Base-by-base conservation (phyloP, 37 sponge, comb jelly and placozoan species). In the Eunapius fragilis region DNA sequence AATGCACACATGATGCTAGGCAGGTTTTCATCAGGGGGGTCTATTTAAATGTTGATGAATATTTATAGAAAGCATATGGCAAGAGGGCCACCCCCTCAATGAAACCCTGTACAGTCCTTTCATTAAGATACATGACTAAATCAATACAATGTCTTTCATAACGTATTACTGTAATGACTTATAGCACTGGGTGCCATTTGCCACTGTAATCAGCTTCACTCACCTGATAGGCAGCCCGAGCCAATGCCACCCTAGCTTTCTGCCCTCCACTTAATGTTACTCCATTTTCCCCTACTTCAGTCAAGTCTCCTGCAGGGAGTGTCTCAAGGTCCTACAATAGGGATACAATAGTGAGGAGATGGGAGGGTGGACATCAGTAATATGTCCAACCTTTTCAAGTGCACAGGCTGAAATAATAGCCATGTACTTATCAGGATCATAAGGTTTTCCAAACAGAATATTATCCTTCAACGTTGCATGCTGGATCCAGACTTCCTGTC, bases 191-290 rank as follows among this genome's bases (percentile, higher is more conserved):
- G 71, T 13, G 11, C 6, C 28, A n/a, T n/a, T n/a, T n/a, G n/a
- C n/a, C n/a, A n/a, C n/a, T n/a, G n/a, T n/a, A n/a, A n/a, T 72
- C 10, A 3, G 2, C 75, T 72, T 14, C 31, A 31, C 26, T 10
- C 73, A 90, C 94, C 84, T 97, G 98, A 69, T 99, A 99, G 24
- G 93, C 93, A 74, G 99, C 98, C 70, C 99, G 85, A 14, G 99
- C 99, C 31, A 99, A 88, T n/a, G 95, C 79, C 35, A 99, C 35
- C n/a, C 99, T 76, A 9, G 96, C 88, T 80, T 97, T 97, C 85
- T 99, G 99, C 17, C 99, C 99, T 47, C 99, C 99, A 84, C 99
- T 99, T 38, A 99, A 89, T 28, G 98, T 97, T 36, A 97, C 94
- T 69, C 99, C 99, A 90, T 97, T 95, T 82, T 95, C 97, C 31